These are phyloP conservation scores for Parasteatoda tepidariorum DNA, from an alignment of 1,140 invertebrate species.

Conservation along the genomic window DNA sequence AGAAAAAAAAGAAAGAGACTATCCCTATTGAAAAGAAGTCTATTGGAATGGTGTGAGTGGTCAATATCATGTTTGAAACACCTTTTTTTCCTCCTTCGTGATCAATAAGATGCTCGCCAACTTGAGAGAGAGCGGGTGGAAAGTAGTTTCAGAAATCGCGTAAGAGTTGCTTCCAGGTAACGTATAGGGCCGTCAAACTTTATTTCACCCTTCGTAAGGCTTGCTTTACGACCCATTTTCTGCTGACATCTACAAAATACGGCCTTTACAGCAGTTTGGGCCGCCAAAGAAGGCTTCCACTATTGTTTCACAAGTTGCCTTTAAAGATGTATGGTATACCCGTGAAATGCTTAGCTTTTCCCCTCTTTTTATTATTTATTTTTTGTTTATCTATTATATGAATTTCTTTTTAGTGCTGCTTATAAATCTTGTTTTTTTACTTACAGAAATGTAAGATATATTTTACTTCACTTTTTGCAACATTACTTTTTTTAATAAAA, in stretches of 20 bases:
- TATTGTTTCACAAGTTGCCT: constrained; percentile 38
- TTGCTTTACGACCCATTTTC: constrained; percentile 54
- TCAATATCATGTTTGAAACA: neutral
- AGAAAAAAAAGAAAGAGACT: too few relatives aligned
- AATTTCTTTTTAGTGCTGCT: too few relatives aligned
- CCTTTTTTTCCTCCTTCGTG: neutral
- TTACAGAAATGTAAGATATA: too few relatives aligned
- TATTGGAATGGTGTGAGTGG: neutral
- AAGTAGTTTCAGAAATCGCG: neutral
- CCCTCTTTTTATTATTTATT: too few relatives aligned
- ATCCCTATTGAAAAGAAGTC: neutral
- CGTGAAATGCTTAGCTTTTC: constrained; percentile 29
- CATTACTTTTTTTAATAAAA: too few relatives aligned
- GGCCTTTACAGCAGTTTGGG: neutral
- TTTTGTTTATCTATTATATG: too few relatives aligned
- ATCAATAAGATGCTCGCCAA: neutral
- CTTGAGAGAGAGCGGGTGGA: neutral
- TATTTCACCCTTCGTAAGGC: constrained; percentile 47
- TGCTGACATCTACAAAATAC: constrained; percentile 47
- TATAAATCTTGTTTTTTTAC: too few relatives aligned
- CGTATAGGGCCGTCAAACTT: constrained; percentile 55
- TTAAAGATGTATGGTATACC: constrained; percentile 43
- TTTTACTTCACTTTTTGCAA: too few relatives aligned
- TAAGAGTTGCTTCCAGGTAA: constrained; percentile 29
- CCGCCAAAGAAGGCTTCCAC: neutral